Evolutionary conservation across 2,888 invertebrate genomes (phyloP).

Genomic region (Dryocosmus kuriphilus): DNA sequence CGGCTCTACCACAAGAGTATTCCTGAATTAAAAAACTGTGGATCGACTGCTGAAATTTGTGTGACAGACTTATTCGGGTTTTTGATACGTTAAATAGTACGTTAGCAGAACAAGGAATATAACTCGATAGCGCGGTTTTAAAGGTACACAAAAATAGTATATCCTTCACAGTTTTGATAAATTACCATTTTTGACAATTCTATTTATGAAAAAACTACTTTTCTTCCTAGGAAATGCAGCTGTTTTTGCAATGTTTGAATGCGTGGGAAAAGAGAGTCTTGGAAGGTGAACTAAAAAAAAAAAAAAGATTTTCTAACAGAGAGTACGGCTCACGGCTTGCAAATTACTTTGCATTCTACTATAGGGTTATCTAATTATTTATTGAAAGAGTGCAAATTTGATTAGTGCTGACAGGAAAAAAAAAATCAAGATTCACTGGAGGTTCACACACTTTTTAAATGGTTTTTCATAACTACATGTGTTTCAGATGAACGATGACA

Average conservation of each 20-base stretch:
- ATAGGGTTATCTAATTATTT: constrained; percentile 45
- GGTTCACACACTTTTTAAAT: constrained; percentile 21
- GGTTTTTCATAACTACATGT: background rate
- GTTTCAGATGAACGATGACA: background rate
- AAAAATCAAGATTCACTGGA: constrained; percentile 51
- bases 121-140: too few relatives aligned
- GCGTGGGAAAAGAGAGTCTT: constrained; percentile 50
- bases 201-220: constrained; percentile 34
- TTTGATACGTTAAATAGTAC: constrained; percentile 13
- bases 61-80: background rate
- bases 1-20: background rate
- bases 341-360: constrained; percentile 50
- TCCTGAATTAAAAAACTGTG: background rate
- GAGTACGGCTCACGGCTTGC: constrained; percentile 48
- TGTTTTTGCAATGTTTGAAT: constrained; percentile 47
- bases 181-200: constrained; percentile 10
- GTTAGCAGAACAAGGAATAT: background rate
- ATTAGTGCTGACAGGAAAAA: constrained; percentile 49
- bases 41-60: constrained; percentile 14
- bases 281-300: constrained; percentile 40
- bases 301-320: constrained; percentile 45
- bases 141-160: too few relatives aligned
- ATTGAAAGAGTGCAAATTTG: constrained; percentile 44
- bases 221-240: constrained; percentile 45
- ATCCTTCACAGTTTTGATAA: too few relatives aligned